Base-by-base conservation (phyloP, 2,113 vertebrate genomes). In the Melanostigma gelatinosum region DNA sequence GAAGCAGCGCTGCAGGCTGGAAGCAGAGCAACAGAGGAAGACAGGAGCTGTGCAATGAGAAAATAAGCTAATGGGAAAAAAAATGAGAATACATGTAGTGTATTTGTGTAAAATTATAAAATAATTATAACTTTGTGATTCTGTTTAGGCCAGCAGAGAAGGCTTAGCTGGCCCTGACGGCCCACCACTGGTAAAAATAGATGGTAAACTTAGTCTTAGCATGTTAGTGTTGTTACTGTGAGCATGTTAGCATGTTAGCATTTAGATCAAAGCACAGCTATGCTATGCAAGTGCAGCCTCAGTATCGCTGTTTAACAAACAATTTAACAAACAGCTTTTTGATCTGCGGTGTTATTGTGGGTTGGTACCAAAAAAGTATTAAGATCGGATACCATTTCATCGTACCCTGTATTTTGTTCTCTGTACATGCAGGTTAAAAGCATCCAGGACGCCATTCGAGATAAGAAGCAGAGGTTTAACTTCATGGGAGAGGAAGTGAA, bases 401-500 rank as follows among this genome's bases (percentile, higher is more conserved):
- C 72, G 5, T 40, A 6, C 8, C 77, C 8, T 72, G 42, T 75
- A 2, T 42, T 44, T 1, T 65, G 24, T 63, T 64, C 57, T 71
- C 1, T 61, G 3, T 38, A 7, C 27, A 2, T 82, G 69, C 72
- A 99, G 98, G 98, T 99, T 16, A 99, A 99, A 92, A 96, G 97
- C 54, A 98, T 99, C 85, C 98, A 99, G 87, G 98, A 99, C 82
- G 98, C 97, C 32, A 95, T 99, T 71, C 92, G 97, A 65, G 96
- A 99, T 79, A 97, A 96, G 92, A 99, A 97, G 83, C 93, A 94
- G 74, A 86, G 91, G n/a, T 99, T 99, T 89, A 96, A 84, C 94
- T 99, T 99, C 84, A 96, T 99, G 88, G 97, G 97, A 2, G 97
- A 99, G 83, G 96, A 99, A 36, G 97, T 99, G 67, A 96, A 87